phyloP scores from a whole-genome alignment of 2,797 vertebrate species.

The Poliocrania exsul region DNA sequence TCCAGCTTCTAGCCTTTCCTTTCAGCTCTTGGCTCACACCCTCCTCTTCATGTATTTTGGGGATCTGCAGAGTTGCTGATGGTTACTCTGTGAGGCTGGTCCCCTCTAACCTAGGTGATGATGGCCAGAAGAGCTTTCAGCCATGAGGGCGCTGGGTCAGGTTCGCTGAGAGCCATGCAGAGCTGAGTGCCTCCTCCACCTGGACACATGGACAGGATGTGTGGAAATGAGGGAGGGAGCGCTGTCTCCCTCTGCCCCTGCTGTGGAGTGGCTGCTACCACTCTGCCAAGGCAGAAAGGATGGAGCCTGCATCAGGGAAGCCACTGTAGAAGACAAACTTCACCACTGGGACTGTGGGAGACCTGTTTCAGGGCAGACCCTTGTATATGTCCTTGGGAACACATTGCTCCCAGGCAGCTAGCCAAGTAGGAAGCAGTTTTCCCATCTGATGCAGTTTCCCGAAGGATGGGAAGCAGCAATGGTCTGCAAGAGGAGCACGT shows the following conservation, averaged over 20 bases:
- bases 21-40: neutral
- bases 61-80: neutral
- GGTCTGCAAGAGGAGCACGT: neutral
- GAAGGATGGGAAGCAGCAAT: neutral
- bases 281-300: neutral
- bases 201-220: accelerated
- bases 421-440: neutral
- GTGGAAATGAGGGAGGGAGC: neutral
- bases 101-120: neutral
- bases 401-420: neutral
- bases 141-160: accelerated
- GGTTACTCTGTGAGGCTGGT: neutral
- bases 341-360: neutral
- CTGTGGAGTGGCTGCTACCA: accelerated
- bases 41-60: neutral
- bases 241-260: accelerated
- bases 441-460: accelerated
- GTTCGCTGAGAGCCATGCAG: accelerated
- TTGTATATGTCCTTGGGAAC: neutral
- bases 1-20: neutral
- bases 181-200: accelerated
- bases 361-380: neutral
- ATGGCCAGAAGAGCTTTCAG: neutral
- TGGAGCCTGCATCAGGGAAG: neutral
- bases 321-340: neutral